Evolutionary conservation across 2,888 invertebrate genomes (phyloP).

Genomic region (Tridacna crocea): DNA sequence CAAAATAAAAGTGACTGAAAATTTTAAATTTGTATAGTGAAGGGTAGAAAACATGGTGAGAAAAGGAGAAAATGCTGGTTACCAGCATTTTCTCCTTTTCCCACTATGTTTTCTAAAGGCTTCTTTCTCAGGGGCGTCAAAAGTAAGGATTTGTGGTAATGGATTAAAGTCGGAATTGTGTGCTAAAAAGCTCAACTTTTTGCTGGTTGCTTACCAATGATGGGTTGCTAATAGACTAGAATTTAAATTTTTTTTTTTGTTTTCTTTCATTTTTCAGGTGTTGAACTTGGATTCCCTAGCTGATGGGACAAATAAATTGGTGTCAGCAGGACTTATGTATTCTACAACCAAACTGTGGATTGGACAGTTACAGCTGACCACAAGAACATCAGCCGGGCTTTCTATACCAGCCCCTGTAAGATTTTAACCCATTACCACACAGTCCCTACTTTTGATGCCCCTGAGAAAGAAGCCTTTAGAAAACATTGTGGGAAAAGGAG

Average conservation of each 20-base stretch:
- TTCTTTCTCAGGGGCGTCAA: no score
- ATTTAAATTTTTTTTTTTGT: no score
- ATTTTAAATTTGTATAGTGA: no score
- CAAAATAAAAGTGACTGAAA: no score
- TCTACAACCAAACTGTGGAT: slow-evolving; percentile 67
- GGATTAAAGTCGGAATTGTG: no score
- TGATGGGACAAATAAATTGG: slow-evolving; percentile 5
- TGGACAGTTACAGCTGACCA: slow-evolving; percentile 61
- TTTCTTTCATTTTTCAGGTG: background rate
- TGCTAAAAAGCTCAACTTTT: no score
- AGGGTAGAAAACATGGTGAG: background rate
- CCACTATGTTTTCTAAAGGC: background rate
- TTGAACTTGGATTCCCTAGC: slow-evolving; percentile 5
- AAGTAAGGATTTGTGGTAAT: no score
- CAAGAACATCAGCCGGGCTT: slow-evolving; percentile 31
- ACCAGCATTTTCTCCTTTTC: background rate
- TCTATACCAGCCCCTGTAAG: slow-evolving; percentile 39
- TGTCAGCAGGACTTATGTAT: slow-evolving; percentile 66
- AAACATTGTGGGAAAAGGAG: background rate
- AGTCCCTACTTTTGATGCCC: background rate
- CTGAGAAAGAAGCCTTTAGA: background rate
- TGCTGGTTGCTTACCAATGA: no score
- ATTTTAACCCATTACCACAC: background rate
- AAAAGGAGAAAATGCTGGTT: background rate
- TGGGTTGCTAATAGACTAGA: no score